phyloP scores from a whole-genome alignment of 2,888 invertebrate genomes.

The Candidula unifasciata region DNA sequence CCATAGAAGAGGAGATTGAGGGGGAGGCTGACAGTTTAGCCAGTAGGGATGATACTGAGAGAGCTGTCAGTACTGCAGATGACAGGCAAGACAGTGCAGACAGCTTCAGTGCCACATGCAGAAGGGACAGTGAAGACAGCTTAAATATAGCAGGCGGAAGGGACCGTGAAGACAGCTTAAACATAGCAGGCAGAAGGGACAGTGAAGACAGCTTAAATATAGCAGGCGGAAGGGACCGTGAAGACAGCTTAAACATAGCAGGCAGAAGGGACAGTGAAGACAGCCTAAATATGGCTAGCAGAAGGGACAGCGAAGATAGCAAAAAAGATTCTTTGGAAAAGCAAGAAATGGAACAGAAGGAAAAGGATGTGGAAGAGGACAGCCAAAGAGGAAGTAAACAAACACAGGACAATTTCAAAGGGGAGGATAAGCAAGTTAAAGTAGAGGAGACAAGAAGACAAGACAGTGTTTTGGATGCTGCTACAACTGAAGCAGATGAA shows the following conservation, averaged over 20 bases:
- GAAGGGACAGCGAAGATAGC: neutral
- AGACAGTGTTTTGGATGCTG: neutral
- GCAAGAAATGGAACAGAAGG: slow-evolving; percentile 23
- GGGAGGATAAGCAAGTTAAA: neutral
- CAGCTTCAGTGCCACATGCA: neutral
- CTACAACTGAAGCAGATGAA: neutral
- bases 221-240: no score
- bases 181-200: neutral
- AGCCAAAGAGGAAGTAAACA: neutral
- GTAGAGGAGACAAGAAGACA: neutral
- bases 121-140: neutral
- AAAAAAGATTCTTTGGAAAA: slow-evolving; percentile 34
- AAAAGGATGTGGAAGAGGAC: neutral
- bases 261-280: neutral
- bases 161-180: no score
- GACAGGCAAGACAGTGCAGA: neutral
- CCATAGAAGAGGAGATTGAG: neutral
- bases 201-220: neutral
- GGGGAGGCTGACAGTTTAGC: neutral
- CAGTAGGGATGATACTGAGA: neutral
- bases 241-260: neutral
- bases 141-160: no score
- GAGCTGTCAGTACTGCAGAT: neutral
- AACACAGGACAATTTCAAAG: neutral
- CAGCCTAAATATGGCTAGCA: neutral